Evolutionary conservation across 2,888 invertebrate genomes (phyloP), one percentile per base, ranked within the genome.

Genomic region (Lobophora halterata): DNA sequence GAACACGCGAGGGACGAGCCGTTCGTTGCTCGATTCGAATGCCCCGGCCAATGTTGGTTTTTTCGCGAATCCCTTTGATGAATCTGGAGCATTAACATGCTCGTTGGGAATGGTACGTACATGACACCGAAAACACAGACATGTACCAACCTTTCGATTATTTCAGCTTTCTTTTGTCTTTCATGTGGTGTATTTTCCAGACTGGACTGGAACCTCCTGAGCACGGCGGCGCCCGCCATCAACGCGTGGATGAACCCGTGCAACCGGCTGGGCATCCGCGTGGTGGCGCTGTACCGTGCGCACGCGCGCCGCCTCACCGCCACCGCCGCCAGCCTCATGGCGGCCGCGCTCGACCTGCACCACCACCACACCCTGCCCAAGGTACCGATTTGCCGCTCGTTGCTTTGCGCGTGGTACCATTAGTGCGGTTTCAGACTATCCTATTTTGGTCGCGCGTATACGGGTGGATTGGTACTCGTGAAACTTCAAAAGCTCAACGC

Each of bases 191-290:
- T n/a, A n/a, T n/a, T 10, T 23, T 2, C 2, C 65, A 93, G 97
- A 58, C 85, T 97, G 60, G 98, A 98, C 79, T 98, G 98, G 98
- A 98, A 98, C 83, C 85, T 98, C 35, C 79, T 98, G 32, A 97
- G 97, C 69, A 98, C 98, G 1, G 97, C 97, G 3, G 97, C 97
- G 0, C 98, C 98, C 0, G 97, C 97, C 0, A 98, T 98, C 58
- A 97, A 97, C 67, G 97, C 98, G 1, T 98, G 98, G 98, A 93
- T 98, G 93, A 97, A 97, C 88, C 97, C 98, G 0, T 93, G 95
- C 73, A 97, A 97, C 85, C 90, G 97, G 8, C 90, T 98, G 43
- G 95, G 97, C 27, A 94, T 95, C 44, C 91, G 95, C 53, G 92
- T 95, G 27, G 93, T 95, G 16, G 91, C 94, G 35, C 89, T 97